Percentiles rank a stretch among this genome's conserved stretches.
Conservation (phyloP, 1,140 invertebrate genomes). For the Panulirus ornatus region DNA sequence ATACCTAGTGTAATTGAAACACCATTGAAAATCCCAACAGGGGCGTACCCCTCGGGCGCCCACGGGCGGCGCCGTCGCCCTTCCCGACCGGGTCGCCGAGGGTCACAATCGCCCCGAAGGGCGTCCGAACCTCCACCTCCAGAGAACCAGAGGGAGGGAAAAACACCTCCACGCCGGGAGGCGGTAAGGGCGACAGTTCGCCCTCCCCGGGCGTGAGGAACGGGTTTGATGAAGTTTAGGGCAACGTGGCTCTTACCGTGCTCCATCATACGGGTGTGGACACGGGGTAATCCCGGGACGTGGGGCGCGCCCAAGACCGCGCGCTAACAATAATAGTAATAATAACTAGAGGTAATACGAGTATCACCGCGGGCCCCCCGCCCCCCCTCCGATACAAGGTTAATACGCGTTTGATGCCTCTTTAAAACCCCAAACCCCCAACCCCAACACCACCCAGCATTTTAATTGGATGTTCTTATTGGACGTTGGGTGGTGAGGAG, state of each 20-base stretch:
- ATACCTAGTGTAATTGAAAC: constrained; percentile 74
- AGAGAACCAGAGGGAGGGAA: not conserved
- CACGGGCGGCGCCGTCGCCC: not conserved
- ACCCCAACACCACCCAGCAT: too few relatives aligned
- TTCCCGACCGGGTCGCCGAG: not conserved
- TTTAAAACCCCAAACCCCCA: constrained; percentile 49
- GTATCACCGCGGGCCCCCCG: constrained; percentile 37
- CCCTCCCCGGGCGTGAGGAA: not conserved
- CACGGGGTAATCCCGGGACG: constrained; percentile 43
- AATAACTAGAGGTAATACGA: constrained; percentile 52
- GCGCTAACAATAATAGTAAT: constrained; percentile 50
- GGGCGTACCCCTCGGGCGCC: constrained; percentile 25
- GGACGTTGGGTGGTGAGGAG: constrained; percentile 13
- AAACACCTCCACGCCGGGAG: not conserved
- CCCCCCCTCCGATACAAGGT: constrained; percentile 54
- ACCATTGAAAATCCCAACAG: constrained; percentile 65
- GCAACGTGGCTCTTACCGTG: constrained; percentile 35
- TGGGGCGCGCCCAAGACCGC: constrained; percentile 35
- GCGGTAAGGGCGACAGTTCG: not conserved
- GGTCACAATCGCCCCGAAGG: not conserved
- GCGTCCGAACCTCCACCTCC: not conserved
- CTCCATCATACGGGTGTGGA: constrained; percentile 56
- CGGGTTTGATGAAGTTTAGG: constrained; percentile 58
- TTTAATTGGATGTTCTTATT: constrained; percentile 63
- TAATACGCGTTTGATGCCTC: constrained; percentile 51